phyloP scores from a whole-genome alignment of 2,113 vertebrate genomes.

The Callionymus lyra region DNA sequence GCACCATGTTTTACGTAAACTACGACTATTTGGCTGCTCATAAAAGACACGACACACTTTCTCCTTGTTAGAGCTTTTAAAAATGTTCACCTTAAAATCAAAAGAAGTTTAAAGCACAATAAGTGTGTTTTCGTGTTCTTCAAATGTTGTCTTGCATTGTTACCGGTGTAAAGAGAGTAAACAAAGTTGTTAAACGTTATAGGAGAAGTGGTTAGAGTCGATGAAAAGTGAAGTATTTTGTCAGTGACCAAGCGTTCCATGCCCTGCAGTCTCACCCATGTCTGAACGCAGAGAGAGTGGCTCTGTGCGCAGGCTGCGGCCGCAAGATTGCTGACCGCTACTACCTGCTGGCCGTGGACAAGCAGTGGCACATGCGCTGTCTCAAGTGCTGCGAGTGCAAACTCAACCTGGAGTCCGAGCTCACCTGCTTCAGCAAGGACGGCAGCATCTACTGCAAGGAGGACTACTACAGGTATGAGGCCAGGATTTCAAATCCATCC shows the following conservation, averaged over 20 bases:
- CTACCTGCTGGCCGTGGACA: slow-evolving; percentile 97
- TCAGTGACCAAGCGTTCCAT: not conserved
- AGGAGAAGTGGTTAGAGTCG: too few species aligned
- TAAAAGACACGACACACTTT: too few species aligned
- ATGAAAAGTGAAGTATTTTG: too few species aligned
- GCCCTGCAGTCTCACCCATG: slow-evolving; percentile 80
- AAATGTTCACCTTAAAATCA: too few species aligned
- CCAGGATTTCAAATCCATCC: not conserved
- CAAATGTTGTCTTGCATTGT: too few species aligned
- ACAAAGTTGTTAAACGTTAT: too few species aligned
- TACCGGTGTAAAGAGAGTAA: too few species aligned
- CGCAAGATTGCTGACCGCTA: slow-evolving; percentile 95
- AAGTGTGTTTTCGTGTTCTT: too few species aligned
- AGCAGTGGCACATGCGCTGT: slow-evolving; percentile 99
- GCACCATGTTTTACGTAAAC: too few species aligned
- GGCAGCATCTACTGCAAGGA: slow-evolving; percentile 99
- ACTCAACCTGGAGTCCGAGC: slow-evolving; percentile 95
- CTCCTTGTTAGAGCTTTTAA: too few species aligned
- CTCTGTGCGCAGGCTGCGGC: slow-evolving; percentile 94
- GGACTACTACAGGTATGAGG: slow-evolving; percentile 88
- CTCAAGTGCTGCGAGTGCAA: slow-evolving; percentile 97
- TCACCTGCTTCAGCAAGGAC: slow-evolving; percentile 98
- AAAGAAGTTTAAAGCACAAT: too few species aligned
- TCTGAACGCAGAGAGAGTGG: slow-evolving; percentile 84
- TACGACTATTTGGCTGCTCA: too few species aligned